A percentile compares a stretch with the other conserved stretches of the same genome.
phyloP scores from a whole-genome alignment of 1,140 invertebrate genomes.

The Bombus polaris region DNA sequence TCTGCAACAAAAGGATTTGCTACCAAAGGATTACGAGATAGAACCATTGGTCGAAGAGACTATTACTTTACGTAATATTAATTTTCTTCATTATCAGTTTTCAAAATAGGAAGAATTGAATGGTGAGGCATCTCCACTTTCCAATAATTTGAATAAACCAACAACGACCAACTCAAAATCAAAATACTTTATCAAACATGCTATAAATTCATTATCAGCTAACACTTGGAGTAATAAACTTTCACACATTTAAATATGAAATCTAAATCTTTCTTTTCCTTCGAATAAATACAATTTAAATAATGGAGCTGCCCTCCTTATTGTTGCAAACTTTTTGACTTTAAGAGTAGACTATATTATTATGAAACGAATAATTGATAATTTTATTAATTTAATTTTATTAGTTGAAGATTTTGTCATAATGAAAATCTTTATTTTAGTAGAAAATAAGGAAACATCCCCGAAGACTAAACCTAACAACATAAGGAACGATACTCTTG shows the following conservation, averaged over 20 bases:
- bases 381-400: too few relatives aligned
- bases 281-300: too few relatives aligned
- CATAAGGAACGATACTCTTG: too few relatives aligned
- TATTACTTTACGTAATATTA: slow-evolving; percentile 44
- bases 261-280: background rate
- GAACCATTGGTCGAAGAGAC: slow-evolving; percentile 56
- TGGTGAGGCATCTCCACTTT: background rate
- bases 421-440: background rate
- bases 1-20: slow-evolving; percentile 50
- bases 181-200: background rate
- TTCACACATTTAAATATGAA: background rate
- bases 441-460: background rate
- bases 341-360: background rate
- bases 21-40: slow-evolving; percentile 70
- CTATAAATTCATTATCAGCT: background rate
- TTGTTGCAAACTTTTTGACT: background rate
- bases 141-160: background rate
- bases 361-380: background rate
- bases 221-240: background rate
- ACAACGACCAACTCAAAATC: background rate
- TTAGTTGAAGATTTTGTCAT: background rate
- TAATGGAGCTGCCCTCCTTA: too few relatives aligned
- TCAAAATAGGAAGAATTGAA: background rate
- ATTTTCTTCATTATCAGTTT: background rate
- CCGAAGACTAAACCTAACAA: accelerated